Percentiles rank a stretch among this genome's conserved stretches.
Evolutionary conservation across 2,797 vertebrate species (phyloP).

Genomic region (Sylvilagus floridanus): DNA sequence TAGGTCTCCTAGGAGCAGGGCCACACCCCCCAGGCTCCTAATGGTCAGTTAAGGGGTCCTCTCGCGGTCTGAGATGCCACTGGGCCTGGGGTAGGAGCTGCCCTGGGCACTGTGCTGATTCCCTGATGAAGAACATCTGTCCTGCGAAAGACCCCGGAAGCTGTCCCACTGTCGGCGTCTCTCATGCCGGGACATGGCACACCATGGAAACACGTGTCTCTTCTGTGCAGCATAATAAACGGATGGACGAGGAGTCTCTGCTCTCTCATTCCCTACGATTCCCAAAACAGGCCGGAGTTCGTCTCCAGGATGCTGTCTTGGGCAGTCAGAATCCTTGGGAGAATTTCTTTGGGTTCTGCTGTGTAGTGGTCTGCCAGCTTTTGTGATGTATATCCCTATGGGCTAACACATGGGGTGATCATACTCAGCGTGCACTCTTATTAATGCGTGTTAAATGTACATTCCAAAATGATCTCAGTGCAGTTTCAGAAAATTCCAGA

Average conservation of each 20-base stretch:
- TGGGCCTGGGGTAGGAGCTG: neutral
- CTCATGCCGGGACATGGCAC: fast-evolving
- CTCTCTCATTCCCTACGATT: neutral
- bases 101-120: neutral
- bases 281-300: neutral
- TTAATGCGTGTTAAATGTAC: neutral
- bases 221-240: neutral
- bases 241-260: neutral
- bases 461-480: neutral
- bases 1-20: neutral
- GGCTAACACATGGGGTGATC: neutral
- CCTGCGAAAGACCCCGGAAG: neutral
- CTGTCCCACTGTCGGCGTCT: neutral
- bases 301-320: neutral
- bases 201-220: fast-evolving
- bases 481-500: neutral
- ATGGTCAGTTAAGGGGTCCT: fast-evolving
- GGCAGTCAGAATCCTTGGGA: neutral
- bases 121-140: neutral
- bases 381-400: neutral
- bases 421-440: neutral
- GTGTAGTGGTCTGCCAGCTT: neutral
- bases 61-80: fast-evolving
- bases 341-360: neutral
- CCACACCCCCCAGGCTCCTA: neutral